Evolutionary conservation across 2,113 vertebrate genomes (phyloP), one percentile per base, ranked within the genome.

Genomic region (Ctenodactylus gundi): DNA sequence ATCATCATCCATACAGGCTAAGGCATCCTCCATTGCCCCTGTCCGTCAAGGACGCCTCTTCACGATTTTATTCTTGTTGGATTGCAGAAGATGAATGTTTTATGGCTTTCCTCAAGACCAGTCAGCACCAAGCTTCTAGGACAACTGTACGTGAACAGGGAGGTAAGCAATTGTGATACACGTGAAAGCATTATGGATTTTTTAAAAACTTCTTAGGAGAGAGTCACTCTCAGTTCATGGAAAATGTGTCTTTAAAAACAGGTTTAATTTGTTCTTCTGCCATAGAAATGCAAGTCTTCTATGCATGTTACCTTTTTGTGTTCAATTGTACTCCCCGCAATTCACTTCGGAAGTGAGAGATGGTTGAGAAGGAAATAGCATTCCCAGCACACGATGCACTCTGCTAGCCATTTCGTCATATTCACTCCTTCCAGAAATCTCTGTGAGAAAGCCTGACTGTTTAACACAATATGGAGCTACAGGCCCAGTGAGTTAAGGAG

Each of bases 241-340:
- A 76, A 80, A 58, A 12, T 0, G 3, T 1, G 13, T 81, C 84
- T 87, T 80, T 29, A 29, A 53, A 86, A 58, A 44, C 39, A 20
- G 31, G 13, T 44, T 64, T 36, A 55, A 5, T 29, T 55, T 62
- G 67, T 72, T 93, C 31, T 51, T 57, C 58, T 44, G 51, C 58
- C 65, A 81, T 93, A 90, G 64, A 46, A 81, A 76, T 20, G 13
- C 17, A 68, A 76, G 31, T 2, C 21, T 36, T 75, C 36, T 23
- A 14, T 13, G 15, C 25, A 1, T 9, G 3, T 64, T 67, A 3
- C 5, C 57, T 68, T 12, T 18, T 13, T n/a, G 36, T 5, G 0
- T 51, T 68, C 51, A 31, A 0, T 39, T 36, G 34, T 31, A 6
- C 36, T n/a, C 41, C 51, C n/a, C 53, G 46, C 8, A 57, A 58